Percentiles rank a stretch among this genome's conserved stretches.
phyloP scores from a whole-genome alignment of 2,113 vertebrate genomes.

The Carollia perspicillata region DNA sequence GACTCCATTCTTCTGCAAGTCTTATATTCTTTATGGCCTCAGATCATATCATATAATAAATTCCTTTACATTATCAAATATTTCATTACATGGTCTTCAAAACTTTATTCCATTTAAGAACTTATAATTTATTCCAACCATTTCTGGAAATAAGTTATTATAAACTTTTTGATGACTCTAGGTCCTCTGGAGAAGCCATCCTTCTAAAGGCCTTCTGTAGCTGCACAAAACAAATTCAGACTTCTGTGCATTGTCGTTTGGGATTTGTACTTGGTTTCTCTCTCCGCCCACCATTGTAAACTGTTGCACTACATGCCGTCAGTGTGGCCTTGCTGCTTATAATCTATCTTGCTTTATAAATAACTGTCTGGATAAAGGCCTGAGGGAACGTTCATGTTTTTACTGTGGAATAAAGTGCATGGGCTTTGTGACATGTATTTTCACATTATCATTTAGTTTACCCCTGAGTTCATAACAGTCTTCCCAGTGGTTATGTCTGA shows the following conservation, averaged over 20 bases:
- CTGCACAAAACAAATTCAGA: conserved; percentile 25
- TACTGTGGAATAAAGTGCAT: neutral
- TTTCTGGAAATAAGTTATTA: conserved; percentile 42
- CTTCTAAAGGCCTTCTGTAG: conserved; percentile 17
- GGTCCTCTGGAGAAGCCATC: neutral
- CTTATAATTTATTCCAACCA: conserved; percentile 1
- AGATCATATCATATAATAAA: conserved; percentile 11
- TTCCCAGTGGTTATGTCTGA: neutral
- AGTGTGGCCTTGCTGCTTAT: conserved; percentile 34
- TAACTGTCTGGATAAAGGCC: conserved; percentile 45
- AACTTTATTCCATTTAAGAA: conserved; percentile 16
- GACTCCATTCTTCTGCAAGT: neutral
- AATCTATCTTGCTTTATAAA: conserved; percentile 60
- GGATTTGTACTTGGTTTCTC: conserved; percentile 39
- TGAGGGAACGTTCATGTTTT: neutral
- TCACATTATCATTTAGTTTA: conserved; percentile 28
- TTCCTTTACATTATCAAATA: conserved; percentile 26
- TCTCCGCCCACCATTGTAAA: conserved; percentile 29
- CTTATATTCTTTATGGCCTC: neutral
- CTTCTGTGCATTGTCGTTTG: conserved; percentile 15
- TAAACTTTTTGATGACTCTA: neutral
- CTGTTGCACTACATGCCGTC: conserved; percentile 15
- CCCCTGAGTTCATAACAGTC: neutral
- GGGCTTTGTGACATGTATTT: conserved; percentile 12
- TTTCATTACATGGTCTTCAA: neutral